Percentiles rank a stretch among this genome's conserved stretches.
These are phyloP conservation scores for Microcebus jonahi DNA, from an alignment of 2,113 vertebrate species.

Conservation along the genomic window DNA sequence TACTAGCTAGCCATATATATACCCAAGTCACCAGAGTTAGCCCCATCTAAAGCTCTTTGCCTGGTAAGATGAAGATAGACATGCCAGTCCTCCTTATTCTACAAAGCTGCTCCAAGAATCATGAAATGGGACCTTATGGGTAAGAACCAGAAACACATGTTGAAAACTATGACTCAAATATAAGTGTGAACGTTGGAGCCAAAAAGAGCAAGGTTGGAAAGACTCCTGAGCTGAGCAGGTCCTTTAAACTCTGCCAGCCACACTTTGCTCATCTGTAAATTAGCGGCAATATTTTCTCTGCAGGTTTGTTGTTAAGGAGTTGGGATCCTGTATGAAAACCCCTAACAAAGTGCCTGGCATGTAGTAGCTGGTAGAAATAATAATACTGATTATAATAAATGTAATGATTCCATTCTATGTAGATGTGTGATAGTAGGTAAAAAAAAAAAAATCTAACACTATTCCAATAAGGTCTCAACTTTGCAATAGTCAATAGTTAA, in stretches of 20 bases:
- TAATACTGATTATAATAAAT: neutral
- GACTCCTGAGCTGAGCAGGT: neutral
- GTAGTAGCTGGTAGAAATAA: neutral
- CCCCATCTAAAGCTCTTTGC: neutral
- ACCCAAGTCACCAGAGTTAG: neutral
- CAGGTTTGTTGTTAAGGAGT: neutral
- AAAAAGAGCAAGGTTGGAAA: neutral
- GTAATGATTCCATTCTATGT: neutral
- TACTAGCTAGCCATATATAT: neutral
- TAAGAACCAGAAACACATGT: neutral
- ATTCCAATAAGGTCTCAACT: neutral
- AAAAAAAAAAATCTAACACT: neutral
- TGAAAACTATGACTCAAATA: neutral
- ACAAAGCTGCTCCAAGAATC: neutral
- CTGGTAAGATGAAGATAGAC: neutral
- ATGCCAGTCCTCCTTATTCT: neutral
- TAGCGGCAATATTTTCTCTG: neutral
- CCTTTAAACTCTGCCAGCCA: neutral
- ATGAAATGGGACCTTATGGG: neutral
- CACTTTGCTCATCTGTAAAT: neutral
- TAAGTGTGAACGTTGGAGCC: neutral
- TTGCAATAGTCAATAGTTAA: neutral
- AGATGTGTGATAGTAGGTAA: neutral
- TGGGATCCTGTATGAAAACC: neutral
- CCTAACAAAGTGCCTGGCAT: neutral